Evolutionary conservation across 1,140 invertebrate genomes (phyloP).

Genomic region (Leptinotarsa texana): DNA sequence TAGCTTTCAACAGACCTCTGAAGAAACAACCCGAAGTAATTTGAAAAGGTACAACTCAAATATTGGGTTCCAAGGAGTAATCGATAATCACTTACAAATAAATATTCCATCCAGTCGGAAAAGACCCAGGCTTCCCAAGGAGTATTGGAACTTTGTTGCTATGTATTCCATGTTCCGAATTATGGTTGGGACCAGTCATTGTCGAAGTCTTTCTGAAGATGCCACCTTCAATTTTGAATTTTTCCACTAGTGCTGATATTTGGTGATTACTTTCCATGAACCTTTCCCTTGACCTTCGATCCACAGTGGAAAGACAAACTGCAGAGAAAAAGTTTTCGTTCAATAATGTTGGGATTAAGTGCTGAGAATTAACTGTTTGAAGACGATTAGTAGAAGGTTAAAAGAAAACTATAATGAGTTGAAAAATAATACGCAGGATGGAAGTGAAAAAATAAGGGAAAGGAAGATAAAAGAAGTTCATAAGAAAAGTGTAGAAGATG

Average conservation of each 20-base stretch:
- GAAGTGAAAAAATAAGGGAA: not conserved
- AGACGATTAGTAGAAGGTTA: not conserved
- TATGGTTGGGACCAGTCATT: constrained; percentile 43
- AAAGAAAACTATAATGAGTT: not conserved
- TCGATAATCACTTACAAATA: constrained; percentile 68
- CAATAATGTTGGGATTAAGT: not conserved
- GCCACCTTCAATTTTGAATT: constrained; percentile 82
- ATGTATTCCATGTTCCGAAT: constrained; percentile 49
- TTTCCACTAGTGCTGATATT: constrained; percentile 87
- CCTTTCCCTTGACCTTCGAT: constrained; percentile 81
- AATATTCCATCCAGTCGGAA: constrained; percentile 73
- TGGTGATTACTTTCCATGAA: constrained; percentile 92
- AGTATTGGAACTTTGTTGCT: constrained; percentile 70
- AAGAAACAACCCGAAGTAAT: not conserved
- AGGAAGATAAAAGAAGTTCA: no score
- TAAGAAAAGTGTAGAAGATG: no score
- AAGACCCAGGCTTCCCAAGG: constrained; percentile 72
- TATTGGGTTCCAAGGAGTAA: not conserved
- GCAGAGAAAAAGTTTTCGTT: constrained; percentile 36
- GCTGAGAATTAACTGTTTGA: not conserved
- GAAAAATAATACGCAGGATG: not conserved
- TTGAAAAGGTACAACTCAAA: not conserved
- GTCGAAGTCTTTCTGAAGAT: constrained; percentile 65
- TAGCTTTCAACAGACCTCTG: no score
- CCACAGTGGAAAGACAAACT: constrained; percentile 91